Evolutionary conservation across 2,888 invertebrate species (phyloP), one percentile per base, ranked within the genome.

Genomic region (Agrotis puta): DNA sequence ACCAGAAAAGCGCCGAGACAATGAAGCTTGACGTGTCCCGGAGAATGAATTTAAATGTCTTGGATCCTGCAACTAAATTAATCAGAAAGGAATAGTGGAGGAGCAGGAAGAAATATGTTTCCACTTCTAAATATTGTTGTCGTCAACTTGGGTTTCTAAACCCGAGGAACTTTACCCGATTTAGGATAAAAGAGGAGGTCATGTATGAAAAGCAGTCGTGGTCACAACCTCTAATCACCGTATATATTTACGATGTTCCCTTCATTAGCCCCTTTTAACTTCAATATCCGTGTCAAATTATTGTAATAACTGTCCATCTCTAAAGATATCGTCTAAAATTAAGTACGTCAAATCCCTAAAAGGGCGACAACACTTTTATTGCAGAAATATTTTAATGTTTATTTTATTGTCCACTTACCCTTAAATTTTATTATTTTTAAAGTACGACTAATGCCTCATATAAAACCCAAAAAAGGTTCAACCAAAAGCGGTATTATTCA

Each of bases 391-490:
- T 63, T 16, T 59, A 61, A 18, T 43, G 7, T 61, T 74, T 24
- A 51, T 67, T 64, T 43, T 64, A n/a, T n/a, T n/a, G n/a, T n/a
- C n/a, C n/a, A n/a, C n/a, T n/a, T n/a, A n/a, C n/a, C n/a, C n/a
- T n/a, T n/a, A n/a, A n/a, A n/a, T n/a, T n/a, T n/a, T n/a, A n/a
- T n/a, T n/a, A n/a, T 56, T 48, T 56, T 13, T 45, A 56, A 66
- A 68, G 48, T 68, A 76, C 66, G 68, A 70, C 68, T 71, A 70
- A 72, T 58, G 56, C 51, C 67, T 24, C 63, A 69, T 1, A n/a
- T 22, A 56, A 47, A 13, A 16, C n/a, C 3, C 47, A 75, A 69
- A 66, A 66, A 70, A 57, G 67, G 58, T 65, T 64, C n/a, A 16
- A 6, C n/a, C 16, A 63, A 66, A 53, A 53, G 2, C 3, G 11